Percentiles rank a stretch among this genome's conserved stretches.
phyloP scores from a whole-genome alignment of 2,797 vertebrate species.

The Margarornis squamiger region DNA sequence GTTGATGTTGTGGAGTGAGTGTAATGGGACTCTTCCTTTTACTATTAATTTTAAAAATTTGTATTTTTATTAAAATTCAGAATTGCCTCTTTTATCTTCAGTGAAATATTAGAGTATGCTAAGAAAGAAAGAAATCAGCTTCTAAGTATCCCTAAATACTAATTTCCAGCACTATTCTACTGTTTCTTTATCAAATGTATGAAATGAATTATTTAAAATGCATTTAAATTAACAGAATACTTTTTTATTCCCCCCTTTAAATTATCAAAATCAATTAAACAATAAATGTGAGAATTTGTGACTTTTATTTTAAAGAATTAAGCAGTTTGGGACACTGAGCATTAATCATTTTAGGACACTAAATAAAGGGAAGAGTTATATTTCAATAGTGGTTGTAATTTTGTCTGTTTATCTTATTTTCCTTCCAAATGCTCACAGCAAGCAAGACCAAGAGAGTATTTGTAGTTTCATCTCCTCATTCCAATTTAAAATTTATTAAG shows the following conservation, averaged over 20 bases:
- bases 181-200: background rate
- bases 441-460: background rate
- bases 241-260: background rate
- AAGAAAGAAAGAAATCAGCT: background rate
- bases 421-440: background rate
- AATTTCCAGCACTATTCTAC: background rate
- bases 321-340: background rate
- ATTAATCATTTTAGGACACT: background rate
- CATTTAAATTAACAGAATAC: background rate
- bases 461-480: background rate
- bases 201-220: background rate
- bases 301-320: background rate
- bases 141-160: background rate
- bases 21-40: background rate
- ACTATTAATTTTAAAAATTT: background rate
- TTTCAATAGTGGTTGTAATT: background rate
- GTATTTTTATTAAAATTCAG: background rate
- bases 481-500: background rate
- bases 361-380: background rate
- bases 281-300: background rate
- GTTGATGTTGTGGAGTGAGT: background rate
- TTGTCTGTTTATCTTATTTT: background rate
- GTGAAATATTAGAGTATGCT: background rate
- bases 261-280: background rate
- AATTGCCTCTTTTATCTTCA: background rate